Percentiles rank a stretch among this genome's conserved stretches.
These are phyloP conservation scores for Hydropotes inermis DNA, from an alignment of 2,113 vertebrate species.

Conservation along the genomic window DNA sequence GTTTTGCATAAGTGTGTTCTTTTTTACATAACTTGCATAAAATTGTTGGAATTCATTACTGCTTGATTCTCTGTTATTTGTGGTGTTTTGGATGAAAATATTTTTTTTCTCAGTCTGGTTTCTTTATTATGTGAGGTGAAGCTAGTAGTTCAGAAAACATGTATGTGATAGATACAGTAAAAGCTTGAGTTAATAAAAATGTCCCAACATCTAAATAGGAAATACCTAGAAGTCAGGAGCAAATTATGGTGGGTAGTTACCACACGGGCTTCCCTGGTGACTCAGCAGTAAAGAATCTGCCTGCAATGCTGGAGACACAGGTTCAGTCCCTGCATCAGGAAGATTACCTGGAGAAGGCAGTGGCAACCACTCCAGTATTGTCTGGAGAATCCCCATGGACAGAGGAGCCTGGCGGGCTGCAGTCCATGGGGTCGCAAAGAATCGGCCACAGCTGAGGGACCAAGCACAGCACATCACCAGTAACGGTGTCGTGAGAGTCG, in stretches of 20 bases:
- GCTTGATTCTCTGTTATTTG: background rate
- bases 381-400: background rate
- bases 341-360: background rate
- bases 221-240: background rate
- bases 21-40: background rate
- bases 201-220: background rate
- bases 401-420: background rate
- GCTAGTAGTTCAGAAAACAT: background rate
- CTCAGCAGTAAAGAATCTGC: background rate
- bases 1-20: background rate
- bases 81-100: background rate
- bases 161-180: background rate
- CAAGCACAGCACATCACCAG: background rate
- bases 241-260: background rate
- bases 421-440: background rate
- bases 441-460: background rate
- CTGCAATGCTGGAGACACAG: background rate
- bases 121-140: background rate
- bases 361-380: background rate
- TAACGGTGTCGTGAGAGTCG: background rate
- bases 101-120: background rate
- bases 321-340: background rate
- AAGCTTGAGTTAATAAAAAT: conserved; percentile 8
- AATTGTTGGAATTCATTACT: conserved; percentile 9
- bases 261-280: background rate